Conservation (phyloP, 2,888 invertebrate genomes). For the Standfussiana lucernea region DNA sequence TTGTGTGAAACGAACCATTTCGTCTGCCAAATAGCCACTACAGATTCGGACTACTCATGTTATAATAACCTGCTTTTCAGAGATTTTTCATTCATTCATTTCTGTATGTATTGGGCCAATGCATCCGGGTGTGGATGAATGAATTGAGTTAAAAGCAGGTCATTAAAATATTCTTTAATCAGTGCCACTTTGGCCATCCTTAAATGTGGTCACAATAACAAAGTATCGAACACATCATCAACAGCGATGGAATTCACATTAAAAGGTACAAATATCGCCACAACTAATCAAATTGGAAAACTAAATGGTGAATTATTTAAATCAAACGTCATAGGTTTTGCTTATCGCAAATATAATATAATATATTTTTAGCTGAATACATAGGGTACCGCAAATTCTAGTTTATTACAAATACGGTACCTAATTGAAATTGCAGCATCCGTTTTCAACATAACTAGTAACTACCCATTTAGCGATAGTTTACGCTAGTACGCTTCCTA, state of each 20-base stretch:
- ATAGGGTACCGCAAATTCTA: constrained; percentile 5
- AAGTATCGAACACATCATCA: not conserved
- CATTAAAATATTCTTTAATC: constrained; percentile 27
- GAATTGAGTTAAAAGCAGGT: constrained; percentile 14
- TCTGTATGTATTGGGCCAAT: not conserved
- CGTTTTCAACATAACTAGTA: constrained; percentile 13
- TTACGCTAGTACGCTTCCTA: constrained; percentile 9
- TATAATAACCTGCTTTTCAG: constrained; percentile 29
- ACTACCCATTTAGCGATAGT: constrained; percentile 10
- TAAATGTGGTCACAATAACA: constrained; percentile 6
- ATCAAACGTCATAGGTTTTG: constrained; percentile 29
- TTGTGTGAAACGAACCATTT: not conserved
- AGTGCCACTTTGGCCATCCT: not conserved
- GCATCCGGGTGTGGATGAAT: constrained; percentile 6
- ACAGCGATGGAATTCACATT: not conserved
- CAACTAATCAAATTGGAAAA: constrained; percentile 31
- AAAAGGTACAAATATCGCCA: no score
- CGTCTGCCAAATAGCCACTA: not conserved
- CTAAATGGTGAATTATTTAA: constrained; percentile 46
- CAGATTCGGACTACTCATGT: not conserved
- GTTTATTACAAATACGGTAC: constrained; percentile 29
- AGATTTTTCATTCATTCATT: constrained; percentile 18
- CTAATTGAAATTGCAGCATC: constrained; percentile 6
- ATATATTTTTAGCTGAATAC: constrained; percentile 13
- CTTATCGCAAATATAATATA: constrained; percentile 14